A percentile compares a stretch with the other conserved stretches of the same genome.
Conservation (phyloP, 1,140 invertebrate species). For the Drosophila athabasca region DNA sequence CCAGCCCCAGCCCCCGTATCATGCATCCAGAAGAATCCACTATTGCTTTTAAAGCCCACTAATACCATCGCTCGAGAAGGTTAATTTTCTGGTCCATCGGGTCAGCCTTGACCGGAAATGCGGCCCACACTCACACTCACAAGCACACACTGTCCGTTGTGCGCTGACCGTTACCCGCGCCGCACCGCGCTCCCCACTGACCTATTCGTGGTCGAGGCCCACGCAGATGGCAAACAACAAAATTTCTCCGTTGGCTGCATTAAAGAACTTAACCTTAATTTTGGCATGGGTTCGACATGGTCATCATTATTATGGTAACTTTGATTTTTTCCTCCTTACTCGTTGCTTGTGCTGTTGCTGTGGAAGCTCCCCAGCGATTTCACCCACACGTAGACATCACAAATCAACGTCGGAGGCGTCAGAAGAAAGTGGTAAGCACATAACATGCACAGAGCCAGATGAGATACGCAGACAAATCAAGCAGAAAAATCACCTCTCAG, state of each 20-base stretch:
- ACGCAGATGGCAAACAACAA: conserved; percentile 27
- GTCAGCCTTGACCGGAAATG: conserved; percentile 48
- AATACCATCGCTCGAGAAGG: neutral
- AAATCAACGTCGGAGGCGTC: no score
- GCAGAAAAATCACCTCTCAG: conserved; percentile 11
- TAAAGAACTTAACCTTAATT: conserved; percentile 56
- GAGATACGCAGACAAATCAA: conserved; percentile 11
- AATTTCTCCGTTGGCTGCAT: conserved; percentile 52
- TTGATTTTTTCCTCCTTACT: conserved; percentile 22
- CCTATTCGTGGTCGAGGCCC: conserved; percentile 5
- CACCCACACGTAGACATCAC: conserved; percentile 33
- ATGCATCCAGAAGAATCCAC: no score
- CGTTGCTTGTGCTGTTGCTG: neutral
- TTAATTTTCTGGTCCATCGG: conserved; percentile 49
- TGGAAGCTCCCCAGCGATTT: conserved; percentile 20
- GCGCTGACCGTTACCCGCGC: neutral
- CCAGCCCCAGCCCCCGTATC: neutral
- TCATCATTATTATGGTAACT: conserved; percentile 48
- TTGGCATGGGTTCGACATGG: conserved; percentile 38
- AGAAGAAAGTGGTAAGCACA: conserved; percentile 38
- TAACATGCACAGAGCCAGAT: neutral
- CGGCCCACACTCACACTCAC: neutral
- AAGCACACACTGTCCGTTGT: no score
- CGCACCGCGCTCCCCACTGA: neutral
- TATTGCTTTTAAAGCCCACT: no score